Evolutionary conservation across 2,797 vertebrate genomes (phyloP).

Genomic region (Danio jaintianensis): DNA sequence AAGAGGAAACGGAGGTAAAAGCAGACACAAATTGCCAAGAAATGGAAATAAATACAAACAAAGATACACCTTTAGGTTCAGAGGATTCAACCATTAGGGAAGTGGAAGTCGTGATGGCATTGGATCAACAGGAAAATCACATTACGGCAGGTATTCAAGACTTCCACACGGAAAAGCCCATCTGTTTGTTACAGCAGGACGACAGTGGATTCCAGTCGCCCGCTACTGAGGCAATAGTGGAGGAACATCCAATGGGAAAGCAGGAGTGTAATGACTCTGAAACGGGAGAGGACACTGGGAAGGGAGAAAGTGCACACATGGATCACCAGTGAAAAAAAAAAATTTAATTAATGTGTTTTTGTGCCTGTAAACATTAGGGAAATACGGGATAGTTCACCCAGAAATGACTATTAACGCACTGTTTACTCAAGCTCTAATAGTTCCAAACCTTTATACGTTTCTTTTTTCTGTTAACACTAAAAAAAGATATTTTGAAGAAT

Average conservation of each 20-base stretch:
- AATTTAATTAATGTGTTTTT: slow-evolving; percentile 16
- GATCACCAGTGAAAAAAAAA: slow-evolving; percentile 59
- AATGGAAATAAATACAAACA: slow-evolving; percentile 3
- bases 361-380: slow-evolving; percentile 17
- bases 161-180: background rate
- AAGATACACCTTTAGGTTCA: background rate
- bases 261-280: slow-evolving; percentile 71
- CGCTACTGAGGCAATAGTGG: slow-evolving; percentile 39
- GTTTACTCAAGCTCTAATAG: no score
- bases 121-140: slow-evolving; percentile 33
- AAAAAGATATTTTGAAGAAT: no score
- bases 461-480: no score
- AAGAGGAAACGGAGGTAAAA: slow-evolving; percentile 21
- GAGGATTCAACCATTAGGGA: slow-evolving; percentile 9
- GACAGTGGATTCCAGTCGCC: slow-evolving; percentile 67
- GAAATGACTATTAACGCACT: no score
- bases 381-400: background rate
- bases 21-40: background rate
- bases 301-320: background rate
- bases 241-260: slow-evolving; percentile 15
- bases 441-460: no score
- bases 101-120: background rate
- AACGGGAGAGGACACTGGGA: slow-evolving; percentile 66
- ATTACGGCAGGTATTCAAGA: slow-evolving; percentile 40
- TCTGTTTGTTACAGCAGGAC: slow-evolving; percentile 30